These are phyloP conservation scores for Dryas iulia DNA, from an alignment of 1,140 invertebrate species.

Conservation along the genomic window DNA sequence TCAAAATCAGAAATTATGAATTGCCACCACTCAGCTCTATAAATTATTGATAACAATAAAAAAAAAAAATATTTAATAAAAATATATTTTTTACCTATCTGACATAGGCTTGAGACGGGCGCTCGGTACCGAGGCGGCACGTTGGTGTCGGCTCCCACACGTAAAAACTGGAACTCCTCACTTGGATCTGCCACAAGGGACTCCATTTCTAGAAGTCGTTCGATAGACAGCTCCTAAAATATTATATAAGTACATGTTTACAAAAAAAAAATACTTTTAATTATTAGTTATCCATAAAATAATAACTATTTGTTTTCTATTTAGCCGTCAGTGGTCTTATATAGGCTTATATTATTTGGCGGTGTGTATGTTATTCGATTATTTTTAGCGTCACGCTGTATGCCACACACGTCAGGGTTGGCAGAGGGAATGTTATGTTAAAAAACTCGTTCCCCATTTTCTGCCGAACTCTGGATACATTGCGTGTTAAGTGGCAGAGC, in stretches of 20 bases:
- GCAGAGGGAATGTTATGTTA: too few species aligned
- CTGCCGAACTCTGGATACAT: too few species aligned
- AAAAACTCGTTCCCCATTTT: too few species aligned
- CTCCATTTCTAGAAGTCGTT: conserved; percentile 75
- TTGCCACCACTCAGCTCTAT: too few species aligned
- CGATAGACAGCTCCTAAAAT: conserved; percentile 75
- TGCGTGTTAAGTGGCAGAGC: too few species aligned
- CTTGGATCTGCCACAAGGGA: conserved; percentile 69
- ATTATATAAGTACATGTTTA: neutral
- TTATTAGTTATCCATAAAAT: neutral
- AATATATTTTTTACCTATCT: conserved; percentile 61
- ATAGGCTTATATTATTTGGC: too few species aligned
- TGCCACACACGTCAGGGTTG: too few species aligned
- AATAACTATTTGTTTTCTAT: too few species aligned
- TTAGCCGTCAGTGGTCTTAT: too few species aligned
- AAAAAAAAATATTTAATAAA: neutral
- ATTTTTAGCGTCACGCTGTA: too few species aligned
- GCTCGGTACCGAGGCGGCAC: conserved; percentile 74
- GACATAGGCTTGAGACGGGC: conserved; percentile 76
- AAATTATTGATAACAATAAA: neutral
- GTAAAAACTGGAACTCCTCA: conserved; percentile 74
- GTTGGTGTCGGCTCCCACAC: conserved; percentile 70
- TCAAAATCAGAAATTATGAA: too few species aligned
- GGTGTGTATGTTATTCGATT: too few species aligned
- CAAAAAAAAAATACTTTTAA: neutral